A percentile compares a stretch with the other conserved stretches of the same genome.
Evolutionary conservation across 2,888 invertebrate species (phyloP).

Genomic region (Drosophila algonquin): DNA sequence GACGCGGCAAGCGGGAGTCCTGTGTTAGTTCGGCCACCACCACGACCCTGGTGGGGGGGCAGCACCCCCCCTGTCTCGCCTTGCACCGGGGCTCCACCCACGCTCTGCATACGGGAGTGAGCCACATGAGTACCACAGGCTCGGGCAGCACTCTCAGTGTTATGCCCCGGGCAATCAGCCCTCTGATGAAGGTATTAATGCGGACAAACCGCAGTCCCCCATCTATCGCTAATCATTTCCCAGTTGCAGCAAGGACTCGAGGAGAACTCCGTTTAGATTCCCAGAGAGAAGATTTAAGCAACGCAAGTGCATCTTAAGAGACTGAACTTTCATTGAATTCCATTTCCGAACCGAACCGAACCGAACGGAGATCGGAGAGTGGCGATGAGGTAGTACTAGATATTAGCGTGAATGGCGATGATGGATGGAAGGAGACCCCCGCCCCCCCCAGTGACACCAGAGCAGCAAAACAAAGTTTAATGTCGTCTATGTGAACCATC

Average conservation of each 20-base stretch:
- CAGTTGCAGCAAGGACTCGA: conserved; percentile 81
- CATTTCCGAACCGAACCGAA: conserved; percentile 8
- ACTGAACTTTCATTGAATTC: conserved; percentile 66
- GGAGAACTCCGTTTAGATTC: conserved; percentile 82
- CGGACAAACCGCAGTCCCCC: neutral
- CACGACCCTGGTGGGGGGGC: conserved; percentile 88
- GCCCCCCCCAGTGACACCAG: too few relatives aligned
- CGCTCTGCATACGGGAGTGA: conserved; percentile 81
- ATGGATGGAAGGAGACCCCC: conserved; percentile 19
- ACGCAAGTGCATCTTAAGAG: conserved; percentile 72
- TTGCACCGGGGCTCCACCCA: conserved; percentile 83
- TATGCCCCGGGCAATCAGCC: conserved; percentile 82
- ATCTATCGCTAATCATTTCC: conserved; percentile 9
- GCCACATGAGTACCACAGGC: conserved; percentile 19
- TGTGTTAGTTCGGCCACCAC: conserved; percentile 92
- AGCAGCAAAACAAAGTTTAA: conserved; percentile 18
- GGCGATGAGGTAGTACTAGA: conserved; percentile 33
- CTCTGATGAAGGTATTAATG: conserved; percentile 82
- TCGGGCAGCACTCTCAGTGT: conserved; percentile 70
- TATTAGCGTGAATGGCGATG: conserved; percentile 8
- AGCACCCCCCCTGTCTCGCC: conserved; percentile 73
- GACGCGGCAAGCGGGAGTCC: conserved; percentile 89
- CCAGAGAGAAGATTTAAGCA: conserved; percentile 38
- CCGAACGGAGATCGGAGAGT: conserved; percentile 25
- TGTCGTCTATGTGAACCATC: conserved; percentile 42